Evolutionary conservation across 2,113 vertebrate genomes (phyloP).

Genomic region (human (Homo sapiens)): DNA sequence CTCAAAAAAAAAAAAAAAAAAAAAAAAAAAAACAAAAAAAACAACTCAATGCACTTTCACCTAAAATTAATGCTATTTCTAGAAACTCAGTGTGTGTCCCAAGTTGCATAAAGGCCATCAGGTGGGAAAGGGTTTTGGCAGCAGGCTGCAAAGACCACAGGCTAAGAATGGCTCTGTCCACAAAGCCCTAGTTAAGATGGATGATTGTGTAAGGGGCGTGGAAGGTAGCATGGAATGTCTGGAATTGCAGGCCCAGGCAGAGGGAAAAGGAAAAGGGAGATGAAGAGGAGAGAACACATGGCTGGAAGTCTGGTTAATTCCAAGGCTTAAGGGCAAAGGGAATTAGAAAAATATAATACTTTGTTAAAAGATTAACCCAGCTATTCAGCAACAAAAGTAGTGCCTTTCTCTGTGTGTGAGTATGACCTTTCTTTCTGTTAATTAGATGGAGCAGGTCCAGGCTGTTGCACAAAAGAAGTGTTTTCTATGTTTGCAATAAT

Average conservation of each 20-base stretch:
- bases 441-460: neutral
- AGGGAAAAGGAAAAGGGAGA: neutral
- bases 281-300: neutral
- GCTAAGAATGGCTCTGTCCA: neutral
- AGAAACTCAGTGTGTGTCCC: slow-evolving; percentile 30
- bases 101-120: neutral
- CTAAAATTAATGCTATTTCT: slow-evolving; percentile 32
- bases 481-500: slow-evolving; percentile 4
- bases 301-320: neutral
- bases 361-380: slow-evolving; percentile 68
- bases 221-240: neutral
- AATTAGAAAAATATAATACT: slow-evolving; percentile 60
- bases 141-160: neutral
- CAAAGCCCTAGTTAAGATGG: neutral
- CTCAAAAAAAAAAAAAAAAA: too few relatives aligned
- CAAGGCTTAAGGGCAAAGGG: slow-evolving; percentile 27
- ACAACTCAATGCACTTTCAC: neutral
- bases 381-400: neutral
- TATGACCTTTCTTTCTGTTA: slow-evolving; percentile 39
- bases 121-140: neutral
- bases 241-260: neutral
- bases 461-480: neutral
- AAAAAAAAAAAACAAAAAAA: too few relatives aligned
- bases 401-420: neutral
- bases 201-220: neutral